phyloP scores from a whole-genome alignment of 2,113 vertebrate species.

The Catharus minimus region DNA sequence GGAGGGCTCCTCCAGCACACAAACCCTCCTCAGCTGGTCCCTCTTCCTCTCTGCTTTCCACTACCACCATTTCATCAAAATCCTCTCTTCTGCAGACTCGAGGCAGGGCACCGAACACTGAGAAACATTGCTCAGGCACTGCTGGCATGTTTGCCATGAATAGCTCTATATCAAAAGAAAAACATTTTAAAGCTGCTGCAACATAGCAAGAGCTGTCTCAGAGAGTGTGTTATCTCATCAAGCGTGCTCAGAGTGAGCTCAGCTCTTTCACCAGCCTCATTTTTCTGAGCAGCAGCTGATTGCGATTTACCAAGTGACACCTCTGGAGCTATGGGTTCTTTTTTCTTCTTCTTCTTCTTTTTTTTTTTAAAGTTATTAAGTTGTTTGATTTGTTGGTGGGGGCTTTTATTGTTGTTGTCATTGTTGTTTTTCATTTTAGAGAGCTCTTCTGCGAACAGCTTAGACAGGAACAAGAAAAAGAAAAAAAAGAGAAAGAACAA shows the following conservation, averaged over 20 bases:
- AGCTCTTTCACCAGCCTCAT: not conserved
- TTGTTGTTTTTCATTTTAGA: not conserved
- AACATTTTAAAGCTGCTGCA: not conserved
- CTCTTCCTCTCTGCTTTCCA: not conserved
- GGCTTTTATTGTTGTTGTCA: not conserved
- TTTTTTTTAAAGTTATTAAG: not conserved
- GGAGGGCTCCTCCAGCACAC: not conserved
- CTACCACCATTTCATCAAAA: not conserved
- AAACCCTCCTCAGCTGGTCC: not conserved
- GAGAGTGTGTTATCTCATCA: not conserved
- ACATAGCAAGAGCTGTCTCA: not conserved
- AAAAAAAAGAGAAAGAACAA: not conserved
- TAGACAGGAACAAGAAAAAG: not conserved
- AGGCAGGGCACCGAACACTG: not conserved
- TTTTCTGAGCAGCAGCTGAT: slow-evolving; percentile 9
- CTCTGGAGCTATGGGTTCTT: not conserved
- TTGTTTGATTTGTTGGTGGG: not conserved
- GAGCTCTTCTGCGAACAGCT: not conserved
- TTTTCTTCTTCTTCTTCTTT: not conserved
- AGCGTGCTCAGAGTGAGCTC: not conserved
- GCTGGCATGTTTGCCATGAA: not conserved
- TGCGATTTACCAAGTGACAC: not conserved
- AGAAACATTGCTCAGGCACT: not conserved
- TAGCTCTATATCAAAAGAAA: not conserved
- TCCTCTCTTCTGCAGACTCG: not conserved